Evolutionary conservation across 2,113 vertebrate genomes (phyloP), one percentile per base, ranked within the genome.

Genomic region (Amia ocellicauda): DNA sequence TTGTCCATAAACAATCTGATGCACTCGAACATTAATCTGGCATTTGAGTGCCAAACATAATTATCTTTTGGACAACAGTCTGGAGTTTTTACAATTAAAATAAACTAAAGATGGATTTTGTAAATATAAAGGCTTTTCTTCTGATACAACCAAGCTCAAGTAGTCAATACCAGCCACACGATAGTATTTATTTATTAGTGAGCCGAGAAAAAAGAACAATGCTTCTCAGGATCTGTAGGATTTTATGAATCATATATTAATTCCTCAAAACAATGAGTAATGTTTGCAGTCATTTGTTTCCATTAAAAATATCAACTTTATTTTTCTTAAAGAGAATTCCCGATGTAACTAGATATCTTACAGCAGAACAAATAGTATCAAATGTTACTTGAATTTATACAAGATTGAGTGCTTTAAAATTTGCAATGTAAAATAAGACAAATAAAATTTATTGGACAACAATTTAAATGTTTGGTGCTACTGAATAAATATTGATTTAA

Each of bases 81-180:
- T n/a, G 42, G 45, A 60, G 29, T 59, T 49, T 60, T 47, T 27
- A 26, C 42, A 50, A 60, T n/a, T 47, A 60, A 49, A 49, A 60
- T 60, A 60, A 45, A 59, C 57, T 41, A 59, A 60, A 60, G 59
- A 27, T 43, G 47, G 59, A 28, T 60, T 60, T 60, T 28, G 43
- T 45, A 49, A 29, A 60, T 16, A 47, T 8, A 28, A 49, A 60
- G 47, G n/a, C 59, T 27, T 22, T 59, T 22, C 41, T 23, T 28
- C 23, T 27, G 26, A 56, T 28, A 56, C 26, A 31, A 7, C 53
- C 26, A 24, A 56, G 26, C 53, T 56, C 53, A 56, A 56, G 26
- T 28, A 29, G 26, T 28, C 26, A 56, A 56, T 19, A 56, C n/a
- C 53, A 56, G 53, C 53, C 41, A 20, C 26, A 17, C 45, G 40